Evolutionary conservation across 2,888 invertebrate genomes (phyloP), one percentile per base, ranked within the genome.

Genomic region (Ochropleura plecta): DNA sequence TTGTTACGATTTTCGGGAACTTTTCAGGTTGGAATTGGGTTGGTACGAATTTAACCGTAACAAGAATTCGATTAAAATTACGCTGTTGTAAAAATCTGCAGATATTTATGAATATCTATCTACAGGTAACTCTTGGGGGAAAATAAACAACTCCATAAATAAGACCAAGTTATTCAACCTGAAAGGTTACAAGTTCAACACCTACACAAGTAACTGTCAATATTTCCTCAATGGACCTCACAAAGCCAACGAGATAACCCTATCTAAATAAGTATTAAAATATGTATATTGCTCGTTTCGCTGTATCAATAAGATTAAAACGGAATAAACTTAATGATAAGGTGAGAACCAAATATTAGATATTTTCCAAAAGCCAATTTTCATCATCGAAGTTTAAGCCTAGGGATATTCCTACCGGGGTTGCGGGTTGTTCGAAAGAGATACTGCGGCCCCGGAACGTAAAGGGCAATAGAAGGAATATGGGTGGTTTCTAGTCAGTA

Each of bases 1-100:
- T 70, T 79, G 59, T 75, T 62, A 55, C 46, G 2, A 64, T 71
- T 76, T 77, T 60, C n/a, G 51, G 51, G 10, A 55, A 65, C 8
- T 12, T 30, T 68, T n/a, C 3, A 42, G 64, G 46, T 67, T 60
- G 48, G 3, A 53, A 20, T 30, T 30, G 16, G 9, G 7, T 68
- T 46, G 14, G 30, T 48, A 57, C 42, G 0, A 9, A 40, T 44
- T 59, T 18, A 64, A 16, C 42, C 63, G n/a, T 20, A 51, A 57
- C 4, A 46, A 18, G 9, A 59, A 20, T 57, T 20, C 2, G 40
- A n/a, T 55, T n/a, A 3, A n/a, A 18, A 44, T 55, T 30, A 10
- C 44, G 44, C 49, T 20, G 16, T 10, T n/a, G 42, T 30, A 20
- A 44, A 57, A 46, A 40, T 30, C 57, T 59, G 44, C n/a, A 64